Evolutionary conservation across 1,140 invertebrate species (phyloP), one percentile per base, ranked within the genome.

Genomic region (Galendromus occidentalis): DNA sequence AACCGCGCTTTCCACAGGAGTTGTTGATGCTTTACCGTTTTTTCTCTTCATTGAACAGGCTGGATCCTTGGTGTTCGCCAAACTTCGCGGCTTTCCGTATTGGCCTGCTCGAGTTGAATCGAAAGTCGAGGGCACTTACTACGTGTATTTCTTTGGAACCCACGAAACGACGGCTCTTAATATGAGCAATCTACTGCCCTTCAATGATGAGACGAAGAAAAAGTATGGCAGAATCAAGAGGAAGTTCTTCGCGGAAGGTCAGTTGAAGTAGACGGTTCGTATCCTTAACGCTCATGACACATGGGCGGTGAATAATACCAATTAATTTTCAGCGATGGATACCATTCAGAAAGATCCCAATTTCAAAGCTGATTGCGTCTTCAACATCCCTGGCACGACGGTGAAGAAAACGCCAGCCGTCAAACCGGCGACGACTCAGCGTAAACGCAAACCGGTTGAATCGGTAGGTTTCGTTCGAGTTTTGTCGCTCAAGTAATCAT

Each of bases 81-180:
- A 96, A 82, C 87, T 95, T 63, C 88, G 91, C 78, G 91, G 91
- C 69, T 94, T 92, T 78, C 91, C 91, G 69, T 84, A 88, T 71
- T 96, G 91, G 91, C 91, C 91, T 68, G 91, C 91, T 5, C 82
- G 85, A 76, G 86, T 90, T 79, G 83, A 81, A 74, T 63, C 25
- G 69, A 70, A 69, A 71, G 64, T 79, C 73, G 83, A 83, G 42
- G 88, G 87, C 72, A 88, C 86, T 76, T 94, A 87, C 75, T 86
- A 85, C 75, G 88, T 96, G 66, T 86, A 86, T 74, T 96, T 96
- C 76, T 95, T 90, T 79, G 91, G 91, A 6, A 96, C 91, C 14
- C 84, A 86, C 70, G 91, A 96, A 82, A 89, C 51, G 51, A 78
- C 75, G 47, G 75, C 75, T 66, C 68, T 81, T 29, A 75, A 74